Conservation (phyloP, 2,888 invertebrate species). For the Belgica antarctica region DNA sequence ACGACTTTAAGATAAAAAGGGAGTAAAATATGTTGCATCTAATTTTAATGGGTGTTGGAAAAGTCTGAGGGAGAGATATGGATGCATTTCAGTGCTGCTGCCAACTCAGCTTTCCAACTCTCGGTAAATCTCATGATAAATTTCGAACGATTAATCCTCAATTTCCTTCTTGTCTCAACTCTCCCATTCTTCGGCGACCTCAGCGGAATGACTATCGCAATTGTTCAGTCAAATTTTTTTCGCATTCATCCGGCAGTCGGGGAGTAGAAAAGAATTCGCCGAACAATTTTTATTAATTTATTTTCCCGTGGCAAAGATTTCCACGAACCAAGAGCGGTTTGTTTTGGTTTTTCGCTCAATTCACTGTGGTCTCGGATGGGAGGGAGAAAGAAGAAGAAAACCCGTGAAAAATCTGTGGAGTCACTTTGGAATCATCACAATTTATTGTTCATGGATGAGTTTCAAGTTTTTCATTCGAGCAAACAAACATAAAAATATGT, state of each 20-base stretch:
- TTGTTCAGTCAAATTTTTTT: constrained; percentile 19
- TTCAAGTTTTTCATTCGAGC: constrained; percentile 40
- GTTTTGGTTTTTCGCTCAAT: constrained; percentile 7
- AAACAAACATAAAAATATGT: constrained; percentile 43
- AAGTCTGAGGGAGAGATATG: constrained; percentile 5
- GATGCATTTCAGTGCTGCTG: background rate
- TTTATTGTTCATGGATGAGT: constrained; percentile 41
- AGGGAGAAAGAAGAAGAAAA: background rate
- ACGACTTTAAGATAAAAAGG: constrained; percentile 2
- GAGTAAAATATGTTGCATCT: background rate
- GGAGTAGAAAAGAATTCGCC: constrained; percentile 3
- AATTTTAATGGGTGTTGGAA: background rate
- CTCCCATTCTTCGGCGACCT: background rate
- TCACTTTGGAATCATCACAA: constrained; percentile 42
- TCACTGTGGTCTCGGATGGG: constrained; percentile 12
- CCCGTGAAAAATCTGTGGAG: constrained; percentile 31
- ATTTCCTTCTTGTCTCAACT: constrained; percentile 22
- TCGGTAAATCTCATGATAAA: constrained; percentile 19
- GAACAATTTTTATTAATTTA: constrained; percentile 28
- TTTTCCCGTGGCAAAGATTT: constrained; percentile 23
- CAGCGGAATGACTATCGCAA: background rate
- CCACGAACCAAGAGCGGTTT: constrained; percentile 1
- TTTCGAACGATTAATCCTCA: constrained; percentile 24
- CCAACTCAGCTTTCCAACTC: background rate
- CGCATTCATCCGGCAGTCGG: background rate